Evolutionary conservation across 2,113 vertebrate genomes (phyloP).

Genomic region (Lasiurus cinereus): DNA sequence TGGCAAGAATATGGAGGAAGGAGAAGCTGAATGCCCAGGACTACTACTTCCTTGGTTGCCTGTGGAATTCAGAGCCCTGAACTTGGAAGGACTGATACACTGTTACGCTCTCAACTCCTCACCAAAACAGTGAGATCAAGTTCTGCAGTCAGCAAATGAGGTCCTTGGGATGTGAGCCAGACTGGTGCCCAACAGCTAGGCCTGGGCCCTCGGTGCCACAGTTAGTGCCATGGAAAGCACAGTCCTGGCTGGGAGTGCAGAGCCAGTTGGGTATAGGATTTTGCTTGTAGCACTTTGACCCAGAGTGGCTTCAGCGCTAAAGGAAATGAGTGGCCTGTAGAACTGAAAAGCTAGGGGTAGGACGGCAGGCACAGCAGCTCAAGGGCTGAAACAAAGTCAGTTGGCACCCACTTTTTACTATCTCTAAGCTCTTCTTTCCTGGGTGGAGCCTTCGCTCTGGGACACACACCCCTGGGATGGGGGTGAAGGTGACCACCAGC

Average conservation of each 20-base stretch:
- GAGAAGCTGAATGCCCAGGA: neutral
- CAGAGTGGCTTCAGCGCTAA: neutral
- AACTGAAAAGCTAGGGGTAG: neutral
- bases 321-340: neutral
- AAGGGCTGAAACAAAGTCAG: neutral
- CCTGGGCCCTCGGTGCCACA: neutral
- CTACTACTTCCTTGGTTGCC: neutral
- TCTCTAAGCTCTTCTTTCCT: neutral
- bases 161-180: neutral
- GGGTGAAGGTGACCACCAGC: neutral
- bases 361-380: neutral
- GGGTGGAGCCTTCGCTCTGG: neutral
- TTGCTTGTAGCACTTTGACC: neutral
- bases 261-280: neutral
- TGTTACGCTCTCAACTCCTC: neutral
- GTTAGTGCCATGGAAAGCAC: neutral
- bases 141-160: neutral
- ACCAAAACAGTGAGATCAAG: neutral
- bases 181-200: no score
- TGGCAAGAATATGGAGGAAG: neutral
- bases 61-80: neutral
- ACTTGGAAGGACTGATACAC: neutral
- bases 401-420: neutral
- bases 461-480: no score
- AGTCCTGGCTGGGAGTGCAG: neutral